These are phyloP conservation scores for Dendroctonus ponderosae DNA, from an alignment of 1,140 invertebrate genomes.

Conservation along the genomic window DNA sequence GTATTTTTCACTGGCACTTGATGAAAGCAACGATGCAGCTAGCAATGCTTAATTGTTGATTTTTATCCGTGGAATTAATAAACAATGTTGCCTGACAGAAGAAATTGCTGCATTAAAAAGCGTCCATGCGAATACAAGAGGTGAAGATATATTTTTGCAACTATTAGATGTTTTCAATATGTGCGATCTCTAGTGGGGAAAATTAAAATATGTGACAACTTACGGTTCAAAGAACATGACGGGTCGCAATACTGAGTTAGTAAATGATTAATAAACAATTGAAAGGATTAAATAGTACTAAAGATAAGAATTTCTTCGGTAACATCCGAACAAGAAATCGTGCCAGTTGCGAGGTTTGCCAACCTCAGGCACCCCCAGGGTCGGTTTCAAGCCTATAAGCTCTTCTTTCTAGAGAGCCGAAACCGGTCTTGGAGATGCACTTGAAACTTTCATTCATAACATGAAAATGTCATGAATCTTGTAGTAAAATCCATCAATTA, in stretches of 20 bases:
- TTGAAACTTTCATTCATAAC: too few relatives aligned
- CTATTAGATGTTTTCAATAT: conserved; percentile 25
- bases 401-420: too few relatives aligned
- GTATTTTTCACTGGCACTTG: neutral
- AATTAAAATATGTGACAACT: conserved; percentile 20
- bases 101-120: conserved; percentile 23
- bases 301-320: conserved; percentile 19
- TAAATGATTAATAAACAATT: conserved; percentile 27
- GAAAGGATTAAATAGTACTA: conserved; percentile 25
- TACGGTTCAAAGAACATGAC: conserved; percentile 27
- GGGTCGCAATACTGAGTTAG: conserved; percentile 22
- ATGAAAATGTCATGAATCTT: conserved; percentile 23
- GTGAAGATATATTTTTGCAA: conserved; percentile 26
- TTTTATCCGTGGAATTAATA: conserved; percentile 31
- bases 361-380: too few relatives aligned
- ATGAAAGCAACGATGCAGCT: conserved; percentile 25
- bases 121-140: conserved; percentile 17
- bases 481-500: conserved; percentile 26
- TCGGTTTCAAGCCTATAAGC: too few relatives aligned
- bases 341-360: too few relatives aligned
- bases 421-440: too few relatives aligned
- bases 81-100: conserved; percentile 28
- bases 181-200: conserved; percentile 26
- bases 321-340: too few relatives aligned
- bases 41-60: conserved; percentile 13